Evolutionary conservation across 2,888 invertebrate species (phyloP).

Genomic region (Zonitis immaculata): DNA sequence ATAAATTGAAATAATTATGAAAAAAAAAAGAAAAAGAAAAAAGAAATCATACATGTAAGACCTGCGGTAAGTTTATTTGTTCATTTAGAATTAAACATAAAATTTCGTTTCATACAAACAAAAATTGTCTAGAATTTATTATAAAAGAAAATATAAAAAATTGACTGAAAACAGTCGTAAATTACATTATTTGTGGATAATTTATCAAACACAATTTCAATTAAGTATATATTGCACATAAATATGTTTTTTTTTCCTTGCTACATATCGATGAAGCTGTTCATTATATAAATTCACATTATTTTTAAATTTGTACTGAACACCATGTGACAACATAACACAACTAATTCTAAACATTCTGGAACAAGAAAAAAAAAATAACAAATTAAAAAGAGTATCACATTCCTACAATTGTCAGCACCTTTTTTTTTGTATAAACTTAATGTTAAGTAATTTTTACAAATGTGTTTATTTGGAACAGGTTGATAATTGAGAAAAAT

Average conservation of each 20-base stretch:
- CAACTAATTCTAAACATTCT: slow-evolving; percentile 41
- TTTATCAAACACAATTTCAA: slow-evolving; percentile 25
- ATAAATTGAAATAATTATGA: neutral
- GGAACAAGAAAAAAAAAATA: slow-evolving; percentile 42
- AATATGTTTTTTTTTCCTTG: slow-evolving; percentile 35
- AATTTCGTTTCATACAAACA: slow-evolving; percentile 13
- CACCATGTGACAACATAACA: slow-evolving; percentile 43
- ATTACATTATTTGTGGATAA: slow-evolving; percentile 20
- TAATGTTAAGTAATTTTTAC: slow-evolving; percentile 5
- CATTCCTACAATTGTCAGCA: slow-evolving; percentile 46
- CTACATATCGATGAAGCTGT: slow-evolving; percentile 44
- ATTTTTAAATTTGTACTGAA: slow-evolving; percentile 45
- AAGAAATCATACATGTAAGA: neutral
- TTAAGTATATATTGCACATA: slow-evolving; percentile 48
- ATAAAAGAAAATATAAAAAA: slow-evolving; percentile 14
- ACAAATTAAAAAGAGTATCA: slow-evolving; percentile 48
- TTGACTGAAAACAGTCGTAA: slow-evolving; percentile 11
- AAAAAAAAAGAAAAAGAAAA: slow-evolving; percentile 1
- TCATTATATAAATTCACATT: slow-evolving; percentile 31
- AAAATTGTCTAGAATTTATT: slow-evolving; percentile 17
- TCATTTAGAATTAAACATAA: slow-evolving; percentile 6
- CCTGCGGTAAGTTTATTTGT: slow-evolving; percentile 2
- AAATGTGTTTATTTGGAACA: slow-evolving; percentile 22
- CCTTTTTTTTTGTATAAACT: slow-evolving; percentile 27
- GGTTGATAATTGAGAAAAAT: slow-evolving; percentile 14